These are phyloP conservation scores for Leptobrachium leishanense DNA, from an alignment of 2,113 vertebrate genomes.

Conservation along the genomic window DNA sequence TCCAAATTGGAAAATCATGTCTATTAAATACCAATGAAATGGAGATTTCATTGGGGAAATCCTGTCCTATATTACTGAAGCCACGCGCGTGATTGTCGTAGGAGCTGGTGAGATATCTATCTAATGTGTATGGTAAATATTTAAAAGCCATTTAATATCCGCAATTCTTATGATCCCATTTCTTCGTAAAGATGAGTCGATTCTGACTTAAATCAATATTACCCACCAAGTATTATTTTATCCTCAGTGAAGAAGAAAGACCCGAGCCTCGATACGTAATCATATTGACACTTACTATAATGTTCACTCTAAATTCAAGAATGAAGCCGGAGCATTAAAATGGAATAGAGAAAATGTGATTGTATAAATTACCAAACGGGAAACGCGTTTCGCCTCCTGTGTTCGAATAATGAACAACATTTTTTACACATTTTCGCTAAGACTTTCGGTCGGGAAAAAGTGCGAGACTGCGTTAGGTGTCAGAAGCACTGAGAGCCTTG, in stretches of 20 bases:
- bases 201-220: slow-evolving; percentile 6
- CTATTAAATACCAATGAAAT: neutral
- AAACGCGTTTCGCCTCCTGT: neutral
- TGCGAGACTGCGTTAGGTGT: no score
- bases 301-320: slow-evolving; percentile 25
- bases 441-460: no score
- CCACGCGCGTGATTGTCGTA: no score
- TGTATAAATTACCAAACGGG: neutral
- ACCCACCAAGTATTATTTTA: neutral
- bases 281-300: slow-evolving; percentile 10
- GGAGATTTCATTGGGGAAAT: no score
- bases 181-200: neutral
- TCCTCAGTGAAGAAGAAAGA: neutral
- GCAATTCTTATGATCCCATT: neutral
- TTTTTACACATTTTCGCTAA: neutral
- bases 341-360: slow-evolving; percentile 3
- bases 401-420: neutral
- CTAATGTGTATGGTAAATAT: neutral
- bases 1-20: neutral
- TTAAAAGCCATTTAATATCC: neutral
- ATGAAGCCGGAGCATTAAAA: neutral
- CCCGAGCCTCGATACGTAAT: neutral
- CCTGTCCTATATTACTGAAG: no score
- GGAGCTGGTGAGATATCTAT: no score
- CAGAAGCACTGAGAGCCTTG: no score